Percentiles rank a stretch among this genome's conserved stretches.
Evolutionary conservation across 2,113 vertebrate species (phyloP).

Genomic region (Pachyramphus minor): DNA sequence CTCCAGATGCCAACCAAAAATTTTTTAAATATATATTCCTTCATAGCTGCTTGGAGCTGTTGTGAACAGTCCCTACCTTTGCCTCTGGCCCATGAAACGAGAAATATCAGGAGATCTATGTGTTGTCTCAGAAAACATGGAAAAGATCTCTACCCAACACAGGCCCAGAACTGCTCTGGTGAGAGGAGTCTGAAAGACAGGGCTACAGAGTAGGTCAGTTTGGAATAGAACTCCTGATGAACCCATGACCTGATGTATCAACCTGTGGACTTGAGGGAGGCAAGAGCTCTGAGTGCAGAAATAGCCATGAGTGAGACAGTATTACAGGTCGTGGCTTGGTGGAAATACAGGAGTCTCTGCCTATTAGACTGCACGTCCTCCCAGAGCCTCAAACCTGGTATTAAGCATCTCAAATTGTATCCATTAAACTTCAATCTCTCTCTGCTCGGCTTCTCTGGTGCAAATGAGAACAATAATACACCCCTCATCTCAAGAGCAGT

Average conservation of each 20-base stretch:
- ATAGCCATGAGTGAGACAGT: neutral
- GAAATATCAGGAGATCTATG: neutral
- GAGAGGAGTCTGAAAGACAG: neutral
- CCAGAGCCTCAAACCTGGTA: neutral
- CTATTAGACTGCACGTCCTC: neutral
- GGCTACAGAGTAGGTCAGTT: neutral
- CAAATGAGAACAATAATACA: conserved; percentile 43
- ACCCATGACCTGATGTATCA: neutral
- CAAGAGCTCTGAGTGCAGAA: neutral
- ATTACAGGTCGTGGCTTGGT: neutral
- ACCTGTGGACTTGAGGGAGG: neutral
- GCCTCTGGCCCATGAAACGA: neutral
- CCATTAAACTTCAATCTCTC: neutral
- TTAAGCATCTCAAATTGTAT: neutral
- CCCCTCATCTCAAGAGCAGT: conserved; percentile 20
- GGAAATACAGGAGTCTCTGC: neutral
- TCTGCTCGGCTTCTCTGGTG: neutral
- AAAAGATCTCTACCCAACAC: neutral
- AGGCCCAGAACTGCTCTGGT: neutral
- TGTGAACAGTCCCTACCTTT: neutral
- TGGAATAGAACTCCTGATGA: neutral
- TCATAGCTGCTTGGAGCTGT: neutral
- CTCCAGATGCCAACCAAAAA: neutral
- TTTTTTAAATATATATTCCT: neutral
- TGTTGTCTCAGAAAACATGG: neutral